A percentile compares a stretch with the other conserved stretches of the same genome.
These are phyloP conservation scores for Julus scandinavius DNA, from an alignment of 2,888 invertebrate genomes.

Conservation along the genomic window DNA sequence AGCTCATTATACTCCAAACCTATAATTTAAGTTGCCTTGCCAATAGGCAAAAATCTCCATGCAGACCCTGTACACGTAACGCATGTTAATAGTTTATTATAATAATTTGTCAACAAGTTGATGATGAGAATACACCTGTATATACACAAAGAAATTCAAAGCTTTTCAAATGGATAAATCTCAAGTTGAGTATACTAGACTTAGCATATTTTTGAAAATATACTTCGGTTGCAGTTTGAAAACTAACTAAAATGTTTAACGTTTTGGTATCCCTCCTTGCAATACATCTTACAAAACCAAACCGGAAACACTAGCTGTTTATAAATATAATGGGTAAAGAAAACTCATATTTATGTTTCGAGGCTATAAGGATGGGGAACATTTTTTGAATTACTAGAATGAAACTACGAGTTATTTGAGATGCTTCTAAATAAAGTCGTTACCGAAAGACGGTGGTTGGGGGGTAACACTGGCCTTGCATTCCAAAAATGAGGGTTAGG, in stretches of 20 bases:
- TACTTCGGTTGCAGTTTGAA: too few species aligned
- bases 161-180: too few species aligned
- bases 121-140: too few species aligned
- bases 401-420: neutral
- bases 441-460: neutral
- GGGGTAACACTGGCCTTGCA: neutral
- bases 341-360: neutral
- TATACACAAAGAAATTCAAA: too few species aligned
- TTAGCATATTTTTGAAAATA: too few species aligned
- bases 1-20: neutral
- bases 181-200: too few species aligned
- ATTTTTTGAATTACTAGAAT: neutral
- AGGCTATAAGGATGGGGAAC: neutral
- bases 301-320: neutral
- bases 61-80: neutral
- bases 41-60: neutral
- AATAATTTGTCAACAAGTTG: too few species aligned
- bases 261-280: too few species aligned
- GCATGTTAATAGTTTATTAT: neutral
- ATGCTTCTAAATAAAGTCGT: neutral
- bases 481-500: neutral
- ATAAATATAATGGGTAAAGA: neutral
- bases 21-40: neutral
- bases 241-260: too few species aligned
- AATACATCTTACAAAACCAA: neutral